A percentile compares a stretch with the other conserved stretches of the same genome.
phyloP scores from a whole-genome alignment of 2,888 invertebrate species.

The Dromius quadrimaculatus region DNA sequence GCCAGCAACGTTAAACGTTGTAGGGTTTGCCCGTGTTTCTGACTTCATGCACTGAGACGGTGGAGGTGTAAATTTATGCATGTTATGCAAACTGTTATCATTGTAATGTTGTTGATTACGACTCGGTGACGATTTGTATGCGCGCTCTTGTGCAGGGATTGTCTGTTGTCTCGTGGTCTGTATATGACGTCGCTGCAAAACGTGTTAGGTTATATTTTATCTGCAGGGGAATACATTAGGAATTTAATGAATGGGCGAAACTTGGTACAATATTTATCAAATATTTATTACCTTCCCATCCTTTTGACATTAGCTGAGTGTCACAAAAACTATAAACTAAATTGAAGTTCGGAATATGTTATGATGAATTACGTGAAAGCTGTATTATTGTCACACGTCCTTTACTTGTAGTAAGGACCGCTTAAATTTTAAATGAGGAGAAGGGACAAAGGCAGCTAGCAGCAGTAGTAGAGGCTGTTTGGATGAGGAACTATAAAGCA shows the following conservation, averaged over 20 bases:
- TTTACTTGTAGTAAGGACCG: too few relatives aligned
- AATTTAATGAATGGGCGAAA: constrained; percentile 18
- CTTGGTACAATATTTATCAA: constrained; percentile 3
- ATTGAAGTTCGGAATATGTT: too few relatives aligned
- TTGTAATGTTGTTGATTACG: constrained; percentile 47
- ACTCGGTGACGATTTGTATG: constrained; percentile 42
- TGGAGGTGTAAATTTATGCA: constrained; percentile 47
- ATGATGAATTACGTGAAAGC: too few relatives aligned
- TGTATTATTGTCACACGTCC: too few relatives aligned
- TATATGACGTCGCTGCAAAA: constrained; percentile 19
- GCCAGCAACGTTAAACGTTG: neutral
- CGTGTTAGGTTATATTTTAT: constrained; percentile 30
- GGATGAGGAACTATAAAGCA: too few relatives aligned
- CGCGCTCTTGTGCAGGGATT: constrained; percentile 23
- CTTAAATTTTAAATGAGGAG: too few relatives aligned
- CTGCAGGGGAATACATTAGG: constrained; percentile 12
- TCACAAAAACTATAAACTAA: constrained; percentile 3
- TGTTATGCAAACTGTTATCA: constrained; percentile 51
- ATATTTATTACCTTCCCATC: neutral
- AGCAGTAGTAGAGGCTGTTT: too few relatives aligned
- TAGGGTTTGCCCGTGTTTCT: neutral
- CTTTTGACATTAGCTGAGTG: too few relatives aligned
- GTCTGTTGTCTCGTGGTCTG: constrained; percentile 31
- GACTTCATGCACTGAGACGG: constrained; percentile 1
- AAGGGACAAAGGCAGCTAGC: too few relatives aligned